A percentile compares a stretch with the other conserved stretches of the same genome.
Evolutionary conservation across 2,797 vertebrate species (phyloP).

Genomic region (Sebastolobus alascanus): DNA sequence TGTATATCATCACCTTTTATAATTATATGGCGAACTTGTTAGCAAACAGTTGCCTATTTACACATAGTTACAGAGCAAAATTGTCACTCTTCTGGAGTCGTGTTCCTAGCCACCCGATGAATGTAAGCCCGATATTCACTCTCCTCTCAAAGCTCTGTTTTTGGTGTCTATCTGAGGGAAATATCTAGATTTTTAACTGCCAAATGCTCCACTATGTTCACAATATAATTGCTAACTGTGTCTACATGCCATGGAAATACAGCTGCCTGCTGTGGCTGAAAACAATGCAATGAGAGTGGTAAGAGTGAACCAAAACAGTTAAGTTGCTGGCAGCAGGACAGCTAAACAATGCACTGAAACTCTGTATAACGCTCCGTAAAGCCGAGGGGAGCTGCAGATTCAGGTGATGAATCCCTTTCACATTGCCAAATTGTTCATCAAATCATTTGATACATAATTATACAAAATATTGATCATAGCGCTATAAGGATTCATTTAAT

Average conservation of each 20-base stretch:
- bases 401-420: neutral
- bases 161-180: neutral
- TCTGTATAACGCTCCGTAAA: neutral
- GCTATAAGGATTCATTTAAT: neutral
- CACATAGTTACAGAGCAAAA: neutral
- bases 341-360: neutral
- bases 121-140: neutral
- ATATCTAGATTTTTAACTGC: neutral
- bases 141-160: neutral
- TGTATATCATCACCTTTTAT: neutral
- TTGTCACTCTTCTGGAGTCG: too few species aligned
- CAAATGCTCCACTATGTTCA: neutral
- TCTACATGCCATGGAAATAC: neutral
- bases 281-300: neutral
- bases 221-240: neutral
- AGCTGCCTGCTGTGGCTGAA: neutral
- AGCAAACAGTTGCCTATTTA: neutral
- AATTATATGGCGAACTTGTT: neutral
- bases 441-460: neutral
- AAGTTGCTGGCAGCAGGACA: neutral
- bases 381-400: too few species aligned
- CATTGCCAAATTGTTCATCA: neutral
- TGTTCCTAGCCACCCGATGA: neutral
- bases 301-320: neutral
- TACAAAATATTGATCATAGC: neutral